Evolutionary conservation across 2,113 vertebrate species (phyloP).

Genomic region (Garra rufa): DNA sequence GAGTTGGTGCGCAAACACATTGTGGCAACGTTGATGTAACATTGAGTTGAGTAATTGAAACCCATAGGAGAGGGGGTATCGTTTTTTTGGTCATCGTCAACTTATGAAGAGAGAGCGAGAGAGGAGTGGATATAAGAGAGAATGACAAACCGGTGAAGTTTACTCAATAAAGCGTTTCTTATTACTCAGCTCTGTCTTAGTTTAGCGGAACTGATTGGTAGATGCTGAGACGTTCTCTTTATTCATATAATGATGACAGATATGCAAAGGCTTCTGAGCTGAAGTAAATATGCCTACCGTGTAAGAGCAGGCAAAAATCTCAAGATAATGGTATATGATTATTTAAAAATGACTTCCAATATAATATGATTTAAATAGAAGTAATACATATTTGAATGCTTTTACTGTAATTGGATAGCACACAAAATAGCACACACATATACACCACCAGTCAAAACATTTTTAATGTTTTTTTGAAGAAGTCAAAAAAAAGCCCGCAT

Average conservation of each 20-base stretch:
- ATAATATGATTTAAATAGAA: background rate
- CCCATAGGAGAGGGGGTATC: conserved; percentile 17
- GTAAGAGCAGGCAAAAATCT: background rate
- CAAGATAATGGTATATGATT: background rate
- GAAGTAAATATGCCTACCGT: background rate
- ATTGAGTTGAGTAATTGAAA: conserved; percentile 50
- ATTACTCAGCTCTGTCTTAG: conserved; percentile 4
- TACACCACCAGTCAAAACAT: too few species aligned
- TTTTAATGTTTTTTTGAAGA: too few species aligned
- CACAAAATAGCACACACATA: too few species aligned
- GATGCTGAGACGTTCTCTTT: background rate
- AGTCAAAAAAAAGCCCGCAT: too few species aligned
- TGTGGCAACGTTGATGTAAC: conserved; percentile 50
- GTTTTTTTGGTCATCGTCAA: conserved; percentile 4
- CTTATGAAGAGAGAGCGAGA: conserved; percentile 14
- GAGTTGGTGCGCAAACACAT: conserved; percentile 39
- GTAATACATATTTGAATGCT: background rate
- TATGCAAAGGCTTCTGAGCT: background rate
- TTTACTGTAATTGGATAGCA: too few species aligned
- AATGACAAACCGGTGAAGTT: conserved; percentile 25
- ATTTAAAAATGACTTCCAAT: background rate
- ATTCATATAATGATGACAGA: background rate
- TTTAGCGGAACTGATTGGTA: conserved; percentile 18
- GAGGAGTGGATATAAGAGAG: background rate
- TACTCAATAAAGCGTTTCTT: conserved; percentile 27